A percentile compares a stretch with the other conserved stretches of the same genome.
phyloP scores from a whole-genome alignment of 2,113 vertebrate genomes.

The Trogon melanurus region DNA sequence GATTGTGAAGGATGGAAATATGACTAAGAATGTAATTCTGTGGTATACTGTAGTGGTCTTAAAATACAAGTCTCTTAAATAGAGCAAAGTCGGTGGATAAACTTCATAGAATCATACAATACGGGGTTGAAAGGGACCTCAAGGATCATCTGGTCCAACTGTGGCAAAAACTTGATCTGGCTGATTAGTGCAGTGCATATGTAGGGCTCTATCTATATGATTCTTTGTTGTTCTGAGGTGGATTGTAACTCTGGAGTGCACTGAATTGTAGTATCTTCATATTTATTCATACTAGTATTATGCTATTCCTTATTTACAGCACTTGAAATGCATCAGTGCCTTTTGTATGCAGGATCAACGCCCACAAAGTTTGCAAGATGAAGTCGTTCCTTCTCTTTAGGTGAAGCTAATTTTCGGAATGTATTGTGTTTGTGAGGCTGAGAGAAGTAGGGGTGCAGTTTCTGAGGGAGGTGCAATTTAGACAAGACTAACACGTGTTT shows the following conservation, averaged over 20 bases:
- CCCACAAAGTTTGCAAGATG: not conserved
- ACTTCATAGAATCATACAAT: not conserved
- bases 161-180: not conserved
- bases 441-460: not conserved
- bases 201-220: not conserved
- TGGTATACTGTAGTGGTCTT: not conserved
- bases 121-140: not conserved
- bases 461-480: not conserved
- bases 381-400: not conserved
- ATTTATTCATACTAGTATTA: slow-evolving; percentile 4
- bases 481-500: not conserved
- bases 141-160: not conserved
- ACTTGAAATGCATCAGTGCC: slow-evolving; percentile 11
- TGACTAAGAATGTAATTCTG: not conserved
- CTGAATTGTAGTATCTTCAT: slow-evolving; percentile 31
- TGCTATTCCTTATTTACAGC: slow-evolving; percentile 18
- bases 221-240: slow-evolving; percentile 45
- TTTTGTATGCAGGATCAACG: slow-evolving; percentile 22
- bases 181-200: not conserved
- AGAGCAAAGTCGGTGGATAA: not conserved
- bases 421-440: not conserved
- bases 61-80: not conserved
- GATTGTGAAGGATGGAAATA: not conserved
- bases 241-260: slow-evolving; percentile 11
- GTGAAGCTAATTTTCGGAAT: not conserved